Evolutionary conservation across 2,888 invertebrate genomes (phyloP).

Genomic region (Kryphioiulus occultus): DNA sequence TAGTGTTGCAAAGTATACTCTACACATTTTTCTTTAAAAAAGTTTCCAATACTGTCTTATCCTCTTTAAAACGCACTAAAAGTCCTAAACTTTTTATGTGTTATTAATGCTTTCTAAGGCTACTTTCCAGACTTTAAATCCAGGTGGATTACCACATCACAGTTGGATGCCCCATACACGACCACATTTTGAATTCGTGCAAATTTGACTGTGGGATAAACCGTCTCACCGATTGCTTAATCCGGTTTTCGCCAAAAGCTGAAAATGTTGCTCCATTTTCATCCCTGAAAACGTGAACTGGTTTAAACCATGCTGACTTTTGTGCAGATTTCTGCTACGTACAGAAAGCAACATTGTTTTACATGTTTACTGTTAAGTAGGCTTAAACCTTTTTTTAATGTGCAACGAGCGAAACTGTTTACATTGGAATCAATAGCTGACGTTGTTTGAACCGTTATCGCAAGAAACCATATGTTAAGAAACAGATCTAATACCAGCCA

Average conservation of each 20-base stretch:
- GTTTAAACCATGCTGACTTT: not conserved
- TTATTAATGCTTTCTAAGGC: too few species aligned
- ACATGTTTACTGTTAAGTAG: not conserved
- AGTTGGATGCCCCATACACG: not conserved
- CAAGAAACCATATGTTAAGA: constrained; percentile 1
- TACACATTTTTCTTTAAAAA: too few species aligned
- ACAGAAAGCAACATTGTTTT: not conserved
- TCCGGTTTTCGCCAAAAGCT: not conserved
- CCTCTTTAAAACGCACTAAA: too few species aligned
- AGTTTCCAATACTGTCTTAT: too few species aligned
- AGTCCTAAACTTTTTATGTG: too few species aligned
- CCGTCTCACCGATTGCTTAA: not conserved
- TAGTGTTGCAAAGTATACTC: too few species aligned
- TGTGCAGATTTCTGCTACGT: not conserved
- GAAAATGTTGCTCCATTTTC: not conserved
- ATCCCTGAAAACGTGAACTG: not conserved
- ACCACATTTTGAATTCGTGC: not conserved
- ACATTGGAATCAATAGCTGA: not conserved
- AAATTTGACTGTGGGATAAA: not conserved
- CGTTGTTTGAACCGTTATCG: constrained; percentile 11
- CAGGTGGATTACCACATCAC: not conserved
- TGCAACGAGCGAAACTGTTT: not conserved
- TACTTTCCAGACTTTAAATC: not conserved
- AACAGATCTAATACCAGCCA: not conserved
- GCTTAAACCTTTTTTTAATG: constrained; percentile 10